Evolutionary conservation across 2,888 invertebrate genomes (phyloP).

Genomic region (Parasteatoda lunata): DNA sequence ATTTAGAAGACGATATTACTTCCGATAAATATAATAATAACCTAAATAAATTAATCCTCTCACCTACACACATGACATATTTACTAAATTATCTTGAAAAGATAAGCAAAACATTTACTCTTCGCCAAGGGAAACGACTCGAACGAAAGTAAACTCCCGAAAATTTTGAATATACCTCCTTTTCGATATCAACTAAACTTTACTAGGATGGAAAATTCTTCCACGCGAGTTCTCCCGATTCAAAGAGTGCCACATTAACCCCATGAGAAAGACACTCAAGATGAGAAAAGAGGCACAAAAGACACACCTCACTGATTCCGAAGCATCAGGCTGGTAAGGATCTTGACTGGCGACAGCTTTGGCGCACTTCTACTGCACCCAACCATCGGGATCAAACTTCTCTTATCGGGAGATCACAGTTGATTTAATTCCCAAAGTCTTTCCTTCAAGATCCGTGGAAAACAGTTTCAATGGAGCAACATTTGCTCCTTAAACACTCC

Average conservation of each 20-base stretch:
- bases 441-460: background rate
- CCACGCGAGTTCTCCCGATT: conserved; percentile 9
- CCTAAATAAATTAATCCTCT: no score
- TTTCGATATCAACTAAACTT: conserved; percentile 7
- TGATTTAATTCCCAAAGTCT: conserved; percentile 51
- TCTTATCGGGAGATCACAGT: conserved; percentile 38
- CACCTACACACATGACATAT: no score
- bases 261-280: background rate
- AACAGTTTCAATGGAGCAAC: background rate
- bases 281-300: background rate
- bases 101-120: no score
- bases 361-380: background rate
- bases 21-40: no score
- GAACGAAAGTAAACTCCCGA: background rate
- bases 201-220: conserved; percentile 13
- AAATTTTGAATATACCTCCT: conserved; percentile 19
- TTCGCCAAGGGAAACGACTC: background rate
- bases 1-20: no score
- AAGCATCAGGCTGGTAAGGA: conserved; percentile 6
- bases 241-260: conserved; percentile 12
- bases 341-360: conserved; percentile 16
- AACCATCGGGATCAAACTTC: background rate
- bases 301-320: background rate
- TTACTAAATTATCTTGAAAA: no score
- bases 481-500: background rate